phyloP scores from a whole-genome alignment of 2,113 vertebrate species.

The Ivindomyrus marchei region DNA sequence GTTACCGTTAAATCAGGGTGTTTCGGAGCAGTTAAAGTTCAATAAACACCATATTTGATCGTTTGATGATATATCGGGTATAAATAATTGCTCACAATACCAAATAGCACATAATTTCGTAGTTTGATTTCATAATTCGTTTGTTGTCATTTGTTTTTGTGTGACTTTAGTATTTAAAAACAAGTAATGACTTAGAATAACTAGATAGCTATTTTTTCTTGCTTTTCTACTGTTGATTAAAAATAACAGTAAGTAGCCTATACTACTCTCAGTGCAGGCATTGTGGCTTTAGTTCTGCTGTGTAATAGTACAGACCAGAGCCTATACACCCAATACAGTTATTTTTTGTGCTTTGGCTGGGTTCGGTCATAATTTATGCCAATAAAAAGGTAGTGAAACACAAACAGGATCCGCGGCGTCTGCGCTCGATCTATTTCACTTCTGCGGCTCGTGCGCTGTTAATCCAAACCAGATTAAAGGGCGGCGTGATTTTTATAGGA shows the following conservation, averaged over 20 bases:
- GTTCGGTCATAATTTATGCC: neutral
- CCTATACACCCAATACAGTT: neutral
- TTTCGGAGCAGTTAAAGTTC: neutral
- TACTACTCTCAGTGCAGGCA: neutral
- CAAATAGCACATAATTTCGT: neutral
- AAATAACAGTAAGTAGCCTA: neutral
- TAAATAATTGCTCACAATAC: neutral
- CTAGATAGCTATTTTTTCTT: neutral
- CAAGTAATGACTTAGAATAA: neutral
- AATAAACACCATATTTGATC: neutral
- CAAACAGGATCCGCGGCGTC: conserved; percentile 22
- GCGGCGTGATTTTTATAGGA: conserved; percentile 49
- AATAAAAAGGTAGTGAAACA: conserved; percentile 6
- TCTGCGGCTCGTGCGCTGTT: conserved; percentile 34
- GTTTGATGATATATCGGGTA: neutral
- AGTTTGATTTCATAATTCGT: neutral
- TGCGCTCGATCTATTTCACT: conserved; percentile 50
- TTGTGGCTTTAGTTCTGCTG: neutral
- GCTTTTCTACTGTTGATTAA: neutral
- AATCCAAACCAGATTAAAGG: conserved; percentile 64
- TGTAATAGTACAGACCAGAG: neutral
- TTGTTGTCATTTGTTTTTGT: neutral
- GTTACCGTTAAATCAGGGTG: neutral
- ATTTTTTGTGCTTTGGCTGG: neutral
- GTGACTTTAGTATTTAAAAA: neutral